Evolutionary conservation across 1,140 invertebrate genomes (phyloP).

Genomic region (Laupala kohalensis): DNA sequence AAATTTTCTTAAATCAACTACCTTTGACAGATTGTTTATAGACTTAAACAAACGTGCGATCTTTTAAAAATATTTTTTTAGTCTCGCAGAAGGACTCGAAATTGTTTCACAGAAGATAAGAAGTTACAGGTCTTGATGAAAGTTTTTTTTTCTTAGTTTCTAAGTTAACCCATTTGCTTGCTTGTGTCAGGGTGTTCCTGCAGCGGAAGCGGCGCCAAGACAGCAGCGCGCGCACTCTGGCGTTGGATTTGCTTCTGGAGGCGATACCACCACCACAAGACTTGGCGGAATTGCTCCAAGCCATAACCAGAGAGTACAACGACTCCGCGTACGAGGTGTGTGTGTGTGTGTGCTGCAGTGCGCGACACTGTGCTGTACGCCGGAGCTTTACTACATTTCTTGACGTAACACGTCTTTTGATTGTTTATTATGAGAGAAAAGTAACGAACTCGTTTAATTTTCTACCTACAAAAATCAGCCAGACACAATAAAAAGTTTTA

Average conservation of each 20-base stretch:
- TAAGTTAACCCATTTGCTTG: background rate
- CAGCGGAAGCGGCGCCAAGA: slow-evolving; percentile 49
- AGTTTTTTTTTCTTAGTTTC: background rate
- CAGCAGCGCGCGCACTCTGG: slow-evolving; percentile 54
- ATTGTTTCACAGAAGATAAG: background rate
- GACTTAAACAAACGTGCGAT: no score
- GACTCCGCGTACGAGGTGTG: slow-evolving; percentile 46
- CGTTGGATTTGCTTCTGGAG: slow-evolving; percentile 56
- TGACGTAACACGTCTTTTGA: no score
- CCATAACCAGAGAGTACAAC: slow-evolving; percentile 27
- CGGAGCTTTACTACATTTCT: no score
- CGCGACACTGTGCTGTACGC: no score
- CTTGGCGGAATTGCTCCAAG: slow-evolving; percentile 38
- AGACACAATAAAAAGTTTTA: no score
- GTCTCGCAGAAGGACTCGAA: no score
- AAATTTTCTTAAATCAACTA: no score
- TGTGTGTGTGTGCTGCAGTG: background rate
- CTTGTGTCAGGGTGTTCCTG: slow-evolving; percentile 46
- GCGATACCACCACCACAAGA: slow-evolving; percentile 36
- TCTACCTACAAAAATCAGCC: no score
- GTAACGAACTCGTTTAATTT: no score
- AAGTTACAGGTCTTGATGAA: background rate
- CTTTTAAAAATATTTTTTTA: no score
- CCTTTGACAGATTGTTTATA: no score
- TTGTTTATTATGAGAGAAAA: no score